Percentiles rank a stretch among this genome's conserved stretches.
Conservation (phyloP, 1,140 invertebrate genomes). For the Heliothis virescens region DNA sequence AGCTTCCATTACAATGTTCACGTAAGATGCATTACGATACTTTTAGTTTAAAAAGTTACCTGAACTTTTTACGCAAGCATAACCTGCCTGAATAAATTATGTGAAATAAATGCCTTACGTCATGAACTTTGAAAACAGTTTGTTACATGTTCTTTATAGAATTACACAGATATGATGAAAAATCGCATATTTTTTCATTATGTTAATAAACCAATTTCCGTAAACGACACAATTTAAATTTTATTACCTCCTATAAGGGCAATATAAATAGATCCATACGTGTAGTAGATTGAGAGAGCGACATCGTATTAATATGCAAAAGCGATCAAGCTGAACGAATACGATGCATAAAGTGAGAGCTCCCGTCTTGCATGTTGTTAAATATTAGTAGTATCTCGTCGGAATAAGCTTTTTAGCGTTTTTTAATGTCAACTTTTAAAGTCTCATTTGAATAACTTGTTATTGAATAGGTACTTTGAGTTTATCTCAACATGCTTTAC, state of each 20-base stretch:
- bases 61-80: not conserved
- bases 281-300: constrained; percentile 28
- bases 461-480: not conserved
- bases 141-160: not conserved
- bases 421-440: constrained; percentile 17
- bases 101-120: not conserved
- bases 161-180: not conserved
- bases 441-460: constrained; percentile 12
- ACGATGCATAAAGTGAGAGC: constrained; percentile 58
- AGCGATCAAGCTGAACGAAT: constrained; percentile 67
- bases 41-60: constrained; percentile 2
- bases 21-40: not conserved
- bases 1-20: not conserved
- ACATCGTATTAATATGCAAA: constrained; percentile 72
- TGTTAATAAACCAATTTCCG: constrained; percentile 12
- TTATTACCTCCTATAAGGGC: constrained; percentile 8
- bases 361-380: constrained; percentile 53
- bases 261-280: not conserved
- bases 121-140: not conserved
- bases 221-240: constrained; percentile 29
- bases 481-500: not conserved
- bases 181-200: constrained; percentile 3
- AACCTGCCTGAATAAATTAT: not conserved
- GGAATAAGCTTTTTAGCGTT: constrained; percentile 51
- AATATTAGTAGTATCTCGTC: constrained; percentile 59